Percentiles rank a stretch among this genome's conserved stretches.
Conservation (phyloP, 2,888 invertebrate genomes). For the Apoderus coryli region DNA sequence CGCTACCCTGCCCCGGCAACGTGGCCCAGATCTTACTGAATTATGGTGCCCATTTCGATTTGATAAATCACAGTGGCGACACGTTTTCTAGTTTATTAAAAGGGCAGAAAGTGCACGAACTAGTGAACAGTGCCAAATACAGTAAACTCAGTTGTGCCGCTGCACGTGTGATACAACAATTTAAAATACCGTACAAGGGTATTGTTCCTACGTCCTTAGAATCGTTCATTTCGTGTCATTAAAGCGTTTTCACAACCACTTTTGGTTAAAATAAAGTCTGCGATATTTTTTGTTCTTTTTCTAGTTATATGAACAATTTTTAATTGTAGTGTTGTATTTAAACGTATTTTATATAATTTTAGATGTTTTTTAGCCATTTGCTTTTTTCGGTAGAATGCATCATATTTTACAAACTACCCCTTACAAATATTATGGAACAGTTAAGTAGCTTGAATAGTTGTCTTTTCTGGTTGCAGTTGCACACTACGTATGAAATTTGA, state of each 20-base stretch:
- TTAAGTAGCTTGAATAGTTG: too few species aligned
- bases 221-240: conserved; percentile 47
- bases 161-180: conserved; percentile 62
- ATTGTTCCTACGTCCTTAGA: conserved; percentile 62
- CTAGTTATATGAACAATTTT: conserved; percentile 7
- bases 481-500: too few species aligned
- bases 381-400: too few species aligned
- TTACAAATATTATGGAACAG: too few species aligned
- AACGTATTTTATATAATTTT: conserved; percentile 2
- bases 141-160: conserved; percentile 76
- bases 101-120: conserved; percentile 45
- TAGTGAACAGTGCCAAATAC: conserved; percentile 63
- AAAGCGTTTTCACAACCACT: conserved; percentile 20
- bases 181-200: conserved; percentile 50
- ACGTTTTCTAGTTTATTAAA: conserved; percentile 58
- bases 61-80: conserved; percentile 60
- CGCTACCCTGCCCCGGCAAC: conserved; percentile 52
- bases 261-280: too few species aligned
- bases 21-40: conserved; percentile 59
- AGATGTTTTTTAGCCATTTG: too few species aligned
- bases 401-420: too few species aligned
- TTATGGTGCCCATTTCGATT: conserved; percentile 75
- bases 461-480: too few species aligned
- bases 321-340: neutral
- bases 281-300: conserved; percentile 11